Conservation (phyloP, 2,113 vertebrate species). For the Morone chrysops region DNA sequence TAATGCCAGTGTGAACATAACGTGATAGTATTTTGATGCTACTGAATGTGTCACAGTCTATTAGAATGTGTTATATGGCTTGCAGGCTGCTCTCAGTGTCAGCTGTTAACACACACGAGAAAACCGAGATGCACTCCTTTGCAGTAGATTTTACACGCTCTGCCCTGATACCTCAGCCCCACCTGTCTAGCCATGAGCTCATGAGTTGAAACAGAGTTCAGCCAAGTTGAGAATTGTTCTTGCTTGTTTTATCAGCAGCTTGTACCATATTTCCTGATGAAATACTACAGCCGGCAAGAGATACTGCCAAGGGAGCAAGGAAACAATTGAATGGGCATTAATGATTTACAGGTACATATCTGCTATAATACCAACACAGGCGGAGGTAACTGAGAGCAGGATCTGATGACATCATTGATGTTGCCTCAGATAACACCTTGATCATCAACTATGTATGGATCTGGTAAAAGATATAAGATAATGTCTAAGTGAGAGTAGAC, state of each 20-base stretch:
- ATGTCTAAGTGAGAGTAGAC: constrained; percentile 75
- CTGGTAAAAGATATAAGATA: constrained; percentile 74
- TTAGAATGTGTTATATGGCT: constrained; percentile 28
- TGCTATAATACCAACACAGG: constrained; percentile 82
- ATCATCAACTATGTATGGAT: constrained; percentile 81
- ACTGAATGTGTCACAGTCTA: not conserved
- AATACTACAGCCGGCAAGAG: constrained; percentile 75
- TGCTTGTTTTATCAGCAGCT: constrained; percentile 80
- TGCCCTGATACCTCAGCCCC: constrained; percentile 69
- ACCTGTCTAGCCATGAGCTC: constrained; percentile 78
- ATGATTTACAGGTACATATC: constrained; percentile 83
- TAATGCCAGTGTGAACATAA: not conserved
- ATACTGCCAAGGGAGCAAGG: constrained; percentile 69
- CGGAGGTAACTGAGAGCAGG: constrained; percentile 75
- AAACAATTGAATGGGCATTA: constrained; percentile 79
- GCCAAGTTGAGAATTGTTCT: constrained; percentile 78
- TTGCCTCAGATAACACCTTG: constrained; percentile 81
- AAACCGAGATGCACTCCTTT: constrained; percentile 45
- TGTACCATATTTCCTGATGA: constrained; percentile 81
- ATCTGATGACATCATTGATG: constrained; percentile 80
- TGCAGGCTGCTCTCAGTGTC: constrained; percentile 26
- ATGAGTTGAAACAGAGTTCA: constrained; percentile 84
- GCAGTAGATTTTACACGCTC: constrained; percentile 48
- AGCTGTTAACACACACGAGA: constrained; percentile 27
- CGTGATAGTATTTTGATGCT: not conserved